Evolutionary conservation across 2,888 invertebrate genomes (phyloP).

Genomic region (Vesta saturnalis): DNA sequence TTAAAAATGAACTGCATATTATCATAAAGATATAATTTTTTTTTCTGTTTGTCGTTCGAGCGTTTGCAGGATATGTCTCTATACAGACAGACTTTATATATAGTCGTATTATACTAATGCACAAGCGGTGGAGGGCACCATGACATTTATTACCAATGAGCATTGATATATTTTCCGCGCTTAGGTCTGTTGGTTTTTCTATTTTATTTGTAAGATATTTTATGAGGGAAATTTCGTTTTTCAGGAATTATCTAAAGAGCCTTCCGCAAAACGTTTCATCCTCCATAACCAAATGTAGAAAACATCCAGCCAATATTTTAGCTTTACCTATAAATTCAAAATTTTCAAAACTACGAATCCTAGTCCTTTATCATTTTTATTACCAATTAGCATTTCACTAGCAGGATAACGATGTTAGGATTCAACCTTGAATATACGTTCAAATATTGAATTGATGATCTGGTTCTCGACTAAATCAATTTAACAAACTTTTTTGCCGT

Average conservation of each 20-base stretch:
- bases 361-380: slow-evolving; percentile 8
- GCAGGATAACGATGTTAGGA: background rate
- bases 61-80: slow-evolving; percentile 49
- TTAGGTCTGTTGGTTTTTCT: slow-evolving; percentile 41
- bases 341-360: background rate
- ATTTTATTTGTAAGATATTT: slow-evolving; percentile 39
- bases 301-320: slow-evolving; percentile 9
- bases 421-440: slow-evolving; percentile 3
- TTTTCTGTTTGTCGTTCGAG: slow-evolving; percentile 46
- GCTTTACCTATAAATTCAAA: slow-evolving; percentile 10
- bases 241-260: slow-evolving; percentile 33
- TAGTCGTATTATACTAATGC: slow-evolving; percentile 58
- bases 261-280: slow-evolving; percentile 28
- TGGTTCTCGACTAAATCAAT: background rate
- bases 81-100: slow-evolving; percentile 51
- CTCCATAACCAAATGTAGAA: slow-evolving; percentile 14
- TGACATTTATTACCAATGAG: slow-evolving; percentile 59
- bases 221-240: slow-evolving; percentile 35
- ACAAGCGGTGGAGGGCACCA: slow-evolving; percentile 49
- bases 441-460: background rate
- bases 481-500: background rate
- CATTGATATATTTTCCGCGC: slow-evolving; percentile 56
- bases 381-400: slow-evolving; percentile 8
- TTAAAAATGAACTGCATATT: slow-evolving; percentile 29
- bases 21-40: slow-evolving; percentile 37